Conservation (phyloP, 2,113 vertebrate genomes). For the Pygoscelis adeliae region DNA sequence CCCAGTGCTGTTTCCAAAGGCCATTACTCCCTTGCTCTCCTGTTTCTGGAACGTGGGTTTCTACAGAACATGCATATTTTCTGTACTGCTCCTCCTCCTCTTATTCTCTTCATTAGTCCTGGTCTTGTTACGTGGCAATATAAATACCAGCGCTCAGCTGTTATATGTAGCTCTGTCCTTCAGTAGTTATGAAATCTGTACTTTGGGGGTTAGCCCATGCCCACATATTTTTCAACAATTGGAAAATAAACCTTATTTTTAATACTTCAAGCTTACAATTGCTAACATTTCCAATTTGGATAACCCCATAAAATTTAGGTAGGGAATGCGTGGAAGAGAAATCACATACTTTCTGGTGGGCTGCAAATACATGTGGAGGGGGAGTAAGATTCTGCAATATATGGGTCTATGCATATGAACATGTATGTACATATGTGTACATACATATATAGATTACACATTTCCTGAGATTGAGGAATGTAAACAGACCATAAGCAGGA, state of each 20-base stretch:
- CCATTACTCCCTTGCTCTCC: neutral
- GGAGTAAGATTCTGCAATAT: neutral
- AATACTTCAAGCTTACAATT: neutral
- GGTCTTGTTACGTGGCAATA: neutral
- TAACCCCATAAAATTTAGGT: neutral
- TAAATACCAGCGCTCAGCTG: neutral
- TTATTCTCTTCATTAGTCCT: neutral
- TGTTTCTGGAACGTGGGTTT: neutral
- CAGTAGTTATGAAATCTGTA: neutral
- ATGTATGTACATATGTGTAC: no score
- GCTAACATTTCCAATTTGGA: neutral
- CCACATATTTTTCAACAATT: neutral
- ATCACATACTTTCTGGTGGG: neutral
- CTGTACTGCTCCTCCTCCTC: neutral
- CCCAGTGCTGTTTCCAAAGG: neutral
- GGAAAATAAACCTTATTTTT: neutral
- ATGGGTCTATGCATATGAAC: rapidly evolving
- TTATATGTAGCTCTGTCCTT: neutral
- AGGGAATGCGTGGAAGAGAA: neutral
- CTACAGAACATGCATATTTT: neutral
- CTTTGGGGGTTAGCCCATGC: neutral
- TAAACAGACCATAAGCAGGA: neutral
- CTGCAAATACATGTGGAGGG: neutral
- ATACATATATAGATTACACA: neutral
- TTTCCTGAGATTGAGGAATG: neutral